Evolutionary conservation across 2,888 invertebrate species (phyloP).

Genomic region (Drosophila aldrichi): DNA sequence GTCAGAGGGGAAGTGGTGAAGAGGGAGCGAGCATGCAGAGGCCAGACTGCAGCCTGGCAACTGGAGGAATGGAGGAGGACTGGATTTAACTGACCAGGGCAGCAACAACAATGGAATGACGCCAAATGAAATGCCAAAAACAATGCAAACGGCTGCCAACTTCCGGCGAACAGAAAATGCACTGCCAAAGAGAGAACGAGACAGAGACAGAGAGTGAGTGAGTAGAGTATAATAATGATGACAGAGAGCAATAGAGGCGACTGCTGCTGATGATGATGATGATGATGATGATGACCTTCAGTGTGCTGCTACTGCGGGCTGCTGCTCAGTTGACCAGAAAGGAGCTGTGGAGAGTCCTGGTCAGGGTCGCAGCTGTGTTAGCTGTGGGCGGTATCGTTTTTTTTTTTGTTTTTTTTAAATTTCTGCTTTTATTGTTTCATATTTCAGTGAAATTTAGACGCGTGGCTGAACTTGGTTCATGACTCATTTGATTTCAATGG

Average conservation of each 20-base stretch:
- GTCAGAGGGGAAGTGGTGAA: conserved; percentile 18
- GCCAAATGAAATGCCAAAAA: conserved; percentile 75
- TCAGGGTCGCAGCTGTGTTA: conserved; percentile 34
- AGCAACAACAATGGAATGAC: conserved; percentile 70
- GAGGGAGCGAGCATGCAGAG: neutral
- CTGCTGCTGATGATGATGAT: conserved; percentile 34
- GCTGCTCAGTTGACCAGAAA: conserved; percentile 76
- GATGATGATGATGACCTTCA: conserved; percentile 63
- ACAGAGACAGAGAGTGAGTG: neutral
- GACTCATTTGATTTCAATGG: conserved; percentile 77
- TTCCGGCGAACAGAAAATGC: conserved; percentile 67
- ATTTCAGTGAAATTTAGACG: conserved; percentile 29
- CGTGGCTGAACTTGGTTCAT: conserved; percentile 50
- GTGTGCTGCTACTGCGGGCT: conserved; percentile 17
- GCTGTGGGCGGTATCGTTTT: neutral
- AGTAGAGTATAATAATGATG: conserved; percentile 6
- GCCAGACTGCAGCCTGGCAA: neutral
- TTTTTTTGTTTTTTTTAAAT: neutral
- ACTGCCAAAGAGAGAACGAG: conserved; percentile 14
- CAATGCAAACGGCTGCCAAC: conserved; percentile 80
- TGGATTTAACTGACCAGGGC: conserved; percentile 45
- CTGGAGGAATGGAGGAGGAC: neutral
- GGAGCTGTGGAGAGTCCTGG: conserved; percentile 36
- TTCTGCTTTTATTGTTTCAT: conserved; percentile 67
- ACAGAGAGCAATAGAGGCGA: conserved; percentile 14